These are phyloP conservation scores for Nycticorax nycticorax DNA, from an alignment of 2,113 vertebrate species.

Conservation along the genomic window DNA sequence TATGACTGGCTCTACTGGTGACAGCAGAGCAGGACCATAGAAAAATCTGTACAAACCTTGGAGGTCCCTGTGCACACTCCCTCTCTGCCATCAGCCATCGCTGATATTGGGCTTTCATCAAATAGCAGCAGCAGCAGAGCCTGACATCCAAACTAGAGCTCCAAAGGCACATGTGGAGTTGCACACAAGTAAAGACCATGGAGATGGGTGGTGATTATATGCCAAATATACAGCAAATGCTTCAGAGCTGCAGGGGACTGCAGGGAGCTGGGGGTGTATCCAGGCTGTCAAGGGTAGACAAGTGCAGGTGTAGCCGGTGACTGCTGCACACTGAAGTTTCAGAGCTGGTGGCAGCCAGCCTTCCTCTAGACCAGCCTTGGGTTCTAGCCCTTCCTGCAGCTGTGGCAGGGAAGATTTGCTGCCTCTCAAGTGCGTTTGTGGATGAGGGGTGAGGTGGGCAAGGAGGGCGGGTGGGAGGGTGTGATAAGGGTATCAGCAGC, in stretches of 20 bases:
- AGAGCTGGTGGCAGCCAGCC: not conserved
- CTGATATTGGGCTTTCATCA: not conserved
- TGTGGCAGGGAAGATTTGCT: not conserved
- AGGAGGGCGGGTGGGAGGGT: not conserved
- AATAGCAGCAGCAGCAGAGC: not conserved
- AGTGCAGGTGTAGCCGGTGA: not conserved
- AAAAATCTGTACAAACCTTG: not conserved
- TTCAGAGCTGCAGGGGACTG: not conserved
- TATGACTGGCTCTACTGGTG: not conserved
- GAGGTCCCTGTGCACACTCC: not conserved
- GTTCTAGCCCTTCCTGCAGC: not conserved
- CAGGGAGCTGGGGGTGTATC: not conserved
- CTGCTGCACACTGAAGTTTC: not conserved
- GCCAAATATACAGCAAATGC: too few relatives aligned
- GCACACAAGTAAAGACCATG: not conserved
- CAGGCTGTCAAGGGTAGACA: not conserved
- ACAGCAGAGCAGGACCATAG: not conserved
- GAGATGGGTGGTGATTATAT: not conserved
- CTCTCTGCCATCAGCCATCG: fast-evolving
- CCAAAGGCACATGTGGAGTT: not conserved
- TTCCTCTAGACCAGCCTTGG: not conserved
- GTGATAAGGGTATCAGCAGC: not conserved
- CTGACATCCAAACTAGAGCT: not conserved
- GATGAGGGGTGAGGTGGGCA: too few relatives aligned
- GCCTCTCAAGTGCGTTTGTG: not conserved